These are phyloP conservation scores for Psittacula echo DNA, from an alignment of 2,797 vertebrate genomes.

Conservation along the genomic window DNA sequence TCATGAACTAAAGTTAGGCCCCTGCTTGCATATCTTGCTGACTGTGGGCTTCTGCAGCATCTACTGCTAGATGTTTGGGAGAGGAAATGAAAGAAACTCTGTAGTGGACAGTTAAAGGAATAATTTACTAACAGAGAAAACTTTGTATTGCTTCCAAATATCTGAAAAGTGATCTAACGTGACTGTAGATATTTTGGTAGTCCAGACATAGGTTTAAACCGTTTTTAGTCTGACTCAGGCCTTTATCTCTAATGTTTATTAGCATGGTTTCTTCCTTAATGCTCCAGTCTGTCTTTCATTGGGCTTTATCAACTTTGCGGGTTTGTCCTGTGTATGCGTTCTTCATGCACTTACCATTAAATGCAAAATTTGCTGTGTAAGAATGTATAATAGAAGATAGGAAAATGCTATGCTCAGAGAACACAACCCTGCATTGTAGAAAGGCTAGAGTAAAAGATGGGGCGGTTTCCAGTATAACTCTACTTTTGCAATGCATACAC, in stretches of 20 bases:
- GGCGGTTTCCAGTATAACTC: background rate
- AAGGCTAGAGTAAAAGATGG: background rate
- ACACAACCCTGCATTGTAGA: background rate
- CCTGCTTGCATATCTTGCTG: constrained; percentile 24
- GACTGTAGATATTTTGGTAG: constrained; percentile 4
- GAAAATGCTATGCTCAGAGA: background rate
- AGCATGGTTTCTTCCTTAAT: background rate
- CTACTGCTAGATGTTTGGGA: constrained; percentile 52
- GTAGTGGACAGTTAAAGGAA: constrained; percentile 53
- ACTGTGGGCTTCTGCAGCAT: constrained; percentile 56
- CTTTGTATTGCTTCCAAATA: constrained; percentile 50
- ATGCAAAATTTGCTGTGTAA: background rate
- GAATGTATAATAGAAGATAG: background rate
- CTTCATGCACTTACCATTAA: background rate
- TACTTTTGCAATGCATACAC: background rate
- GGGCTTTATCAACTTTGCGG: background rate
- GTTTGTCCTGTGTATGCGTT: background rate
- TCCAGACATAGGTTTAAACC: constrained; percentile 29
- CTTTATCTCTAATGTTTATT: constrained; percentile 21
- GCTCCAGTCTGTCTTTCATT: background rate
- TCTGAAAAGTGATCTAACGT: constrained; percentile 1
- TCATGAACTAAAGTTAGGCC: constrained; percentile 65
- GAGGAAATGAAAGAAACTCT: constrained; percentile 65
- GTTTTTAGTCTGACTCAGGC: background rate
- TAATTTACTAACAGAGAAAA: constrained; percentile 56